Conservation (phyloP, 2,888 invertebrate genomes). For the Lasioglossum pauxillum region DNA sequence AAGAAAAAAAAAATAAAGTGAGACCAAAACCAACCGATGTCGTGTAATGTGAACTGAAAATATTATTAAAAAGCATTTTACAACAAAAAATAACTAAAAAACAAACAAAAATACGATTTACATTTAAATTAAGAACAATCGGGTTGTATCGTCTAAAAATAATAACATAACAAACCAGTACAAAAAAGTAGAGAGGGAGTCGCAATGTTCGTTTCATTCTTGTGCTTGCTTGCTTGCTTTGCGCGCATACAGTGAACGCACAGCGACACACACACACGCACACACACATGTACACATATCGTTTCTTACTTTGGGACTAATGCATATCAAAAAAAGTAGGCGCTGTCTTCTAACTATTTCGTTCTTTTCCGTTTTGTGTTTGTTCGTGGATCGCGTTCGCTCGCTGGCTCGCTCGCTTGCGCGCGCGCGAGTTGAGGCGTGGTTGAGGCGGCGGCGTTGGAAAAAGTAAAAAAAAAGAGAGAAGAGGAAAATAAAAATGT, state of each 20-base stretch:
- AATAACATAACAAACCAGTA: constrained; percentile 85
- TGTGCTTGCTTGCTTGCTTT: constrained; percentile 37
- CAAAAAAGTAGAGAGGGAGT: constrained; percentile 79
- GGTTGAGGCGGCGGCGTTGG: neutral
- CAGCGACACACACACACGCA: constrained; percentile 29
- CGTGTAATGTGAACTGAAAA: constrained; percentile 84
- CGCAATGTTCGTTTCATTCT: constrained; percentile 59
- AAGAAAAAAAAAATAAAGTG: constrained; percentile 62
- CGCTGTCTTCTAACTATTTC: constrained; percentile 40
- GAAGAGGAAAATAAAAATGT: neutral
- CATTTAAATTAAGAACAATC: constrained; percentile 85
- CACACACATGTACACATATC: constrained; percentile 45
- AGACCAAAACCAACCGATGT: constrained; percentile 77
- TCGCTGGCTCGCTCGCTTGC: neutral
- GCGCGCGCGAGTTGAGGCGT: too few species aligned
- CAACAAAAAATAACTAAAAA: constrained; percentile 85
- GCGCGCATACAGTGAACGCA: constrained; percentile 50
- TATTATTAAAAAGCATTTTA: constrained; percentile 85
- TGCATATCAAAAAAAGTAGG: constrained; percentile 52
- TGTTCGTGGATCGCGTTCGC: constrained; percentile 38
- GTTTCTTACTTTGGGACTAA: constrained; percentile 66
- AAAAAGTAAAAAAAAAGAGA: constrained; percentile 7
- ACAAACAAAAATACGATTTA: constrained; percentile 85
- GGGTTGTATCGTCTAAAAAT: constrained; percentile 83
- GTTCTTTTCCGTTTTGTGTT: constrained; percentile 28